Conservation (phyloP, 2,113 vertebrate genomes). For the Semnornis frantzii region DNA sequence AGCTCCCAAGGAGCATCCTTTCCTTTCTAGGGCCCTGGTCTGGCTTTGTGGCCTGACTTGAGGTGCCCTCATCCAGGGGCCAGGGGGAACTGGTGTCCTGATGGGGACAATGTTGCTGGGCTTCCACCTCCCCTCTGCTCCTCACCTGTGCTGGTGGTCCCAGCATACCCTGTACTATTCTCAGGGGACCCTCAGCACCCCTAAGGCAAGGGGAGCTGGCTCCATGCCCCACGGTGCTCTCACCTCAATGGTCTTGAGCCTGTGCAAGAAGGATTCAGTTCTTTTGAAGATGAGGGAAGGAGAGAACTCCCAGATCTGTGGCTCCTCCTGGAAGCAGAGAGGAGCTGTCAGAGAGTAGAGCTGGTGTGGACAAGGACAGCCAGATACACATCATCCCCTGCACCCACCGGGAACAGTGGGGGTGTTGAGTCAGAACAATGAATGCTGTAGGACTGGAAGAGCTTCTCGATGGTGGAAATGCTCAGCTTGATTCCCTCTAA, state of each 20-base stretch:
- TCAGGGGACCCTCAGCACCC: not conserved
- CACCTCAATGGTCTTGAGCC: slow-evolving; percentile 78
- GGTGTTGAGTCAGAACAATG: slow-evolving; percentile 63
- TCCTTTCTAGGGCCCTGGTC: not conserved
- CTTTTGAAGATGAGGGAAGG: slow-evolving; percentile 68
- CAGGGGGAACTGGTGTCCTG: not conserved
- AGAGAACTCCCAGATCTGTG: slow-evolving; percentile 74
- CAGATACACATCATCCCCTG: accelerated
- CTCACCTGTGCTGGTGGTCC: accelerated
- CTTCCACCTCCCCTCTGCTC: not conserved
- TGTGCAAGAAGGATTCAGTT: slow-evolving; percentile 73
- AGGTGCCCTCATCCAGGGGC: not conserved
- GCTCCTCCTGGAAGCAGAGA: slow-evolving; percentile 31
- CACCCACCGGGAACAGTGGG: slow-evolving; percentile 64
- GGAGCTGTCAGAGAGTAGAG: not conserved
- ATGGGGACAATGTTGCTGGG: not conserved
- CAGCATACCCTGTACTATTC: accelerated
- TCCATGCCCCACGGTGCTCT: not conserved
- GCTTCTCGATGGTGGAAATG: slow-evolving; percentile 49
- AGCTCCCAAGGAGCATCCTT: not conserved
- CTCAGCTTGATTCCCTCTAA: slow-evolving; percentile 54
- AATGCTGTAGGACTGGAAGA: slow-evolving; percentile 70
- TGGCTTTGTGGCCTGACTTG: accelerated
- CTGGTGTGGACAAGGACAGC: accelerated
- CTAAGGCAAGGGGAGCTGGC: not conserved